Percentiles rank a stretch among this genome's conserved stretches.
Evolutionary conservation across 53 echinoderm and acorn worm genomes (phyloP).

Genomic region (Actinopyga echinites): DNA sequence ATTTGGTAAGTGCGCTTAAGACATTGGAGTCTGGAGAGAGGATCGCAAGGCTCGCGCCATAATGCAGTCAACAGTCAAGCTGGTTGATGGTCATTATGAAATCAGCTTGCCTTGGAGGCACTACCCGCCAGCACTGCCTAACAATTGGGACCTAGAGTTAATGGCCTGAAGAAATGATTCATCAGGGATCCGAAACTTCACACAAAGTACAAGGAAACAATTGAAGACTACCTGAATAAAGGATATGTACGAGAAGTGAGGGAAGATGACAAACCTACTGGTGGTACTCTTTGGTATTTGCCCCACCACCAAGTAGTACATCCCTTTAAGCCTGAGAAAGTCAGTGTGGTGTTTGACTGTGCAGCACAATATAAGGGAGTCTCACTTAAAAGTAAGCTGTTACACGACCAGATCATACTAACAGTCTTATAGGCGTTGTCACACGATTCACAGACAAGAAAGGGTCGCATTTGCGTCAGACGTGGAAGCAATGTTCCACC

Average conservation of each 20-base stretch:
- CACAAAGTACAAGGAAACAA: no score
- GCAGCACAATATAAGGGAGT: conserved; percentile 19
- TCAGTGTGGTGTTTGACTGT: no score
- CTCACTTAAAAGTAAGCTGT: conserved; percentile 56
- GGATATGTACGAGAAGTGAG: conserved; percentile 41
- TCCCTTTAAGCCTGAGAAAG: conserved; percentile 50
- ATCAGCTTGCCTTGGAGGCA: no score
- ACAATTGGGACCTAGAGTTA: no score
- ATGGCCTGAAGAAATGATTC: no score
- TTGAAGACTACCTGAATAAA: conserved; percentile 46
- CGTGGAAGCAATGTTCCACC: conserved; percentile 71
- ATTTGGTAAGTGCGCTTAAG: no score
- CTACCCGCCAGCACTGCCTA: no score
- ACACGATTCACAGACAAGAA: conserved; percentile 48
- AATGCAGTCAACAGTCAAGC: no score
- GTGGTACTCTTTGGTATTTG: conserved; percentile 57
- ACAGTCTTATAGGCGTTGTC: conserved; percentile 56
- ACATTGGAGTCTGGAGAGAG: no score
- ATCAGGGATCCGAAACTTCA: no score
- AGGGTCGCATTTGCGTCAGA: conserved; percentile 55
- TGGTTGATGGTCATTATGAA: no score
- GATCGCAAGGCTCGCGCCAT: no score
- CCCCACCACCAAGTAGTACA: conserved; percentile 58
- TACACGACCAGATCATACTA: conserved; percentile 62
- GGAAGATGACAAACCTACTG: not conserved